Base-by-base conservation (phyloP, 2,113 vertebrate genomes). In the Nothoprocta perdicaria region DNA sequence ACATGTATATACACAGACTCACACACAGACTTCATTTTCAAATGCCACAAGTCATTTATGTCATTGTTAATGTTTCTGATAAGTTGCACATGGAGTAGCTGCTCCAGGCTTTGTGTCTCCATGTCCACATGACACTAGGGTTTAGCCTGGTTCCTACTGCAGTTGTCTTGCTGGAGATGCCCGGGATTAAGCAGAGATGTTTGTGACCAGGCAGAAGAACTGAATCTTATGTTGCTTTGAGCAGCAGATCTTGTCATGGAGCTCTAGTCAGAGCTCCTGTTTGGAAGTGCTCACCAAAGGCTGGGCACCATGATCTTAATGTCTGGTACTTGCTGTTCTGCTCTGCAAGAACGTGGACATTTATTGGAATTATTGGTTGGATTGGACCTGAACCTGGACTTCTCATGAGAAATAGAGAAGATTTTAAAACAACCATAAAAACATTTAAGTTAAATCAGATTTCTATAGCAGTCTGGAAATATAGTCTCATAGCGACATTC, bases 11-110 rank as follows among this genome's bases (percentile, higher is more conserved):
- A 23, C 22, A 26, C 1, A 2, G 63, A 12, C 55, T 31, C 57
- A 33, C 57, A 85, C 75, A 85, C 78, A 83, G 29, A 22, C 57
- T 67, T 80, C 48, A 48, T 79, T 94, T 94, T 76, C 92, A 93
- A 88, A 83, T 89, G 86, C 80, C 91, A 92, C 88, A 85, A 90
- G 81, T 91, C 50, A 80, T 93, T 92, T 83, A n/a, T 87, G 15
- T 92, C 89, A 77, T 63, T 74, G 82, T 33, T 95, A 95, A 94
- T 93, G 91, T 92, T 72, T 92, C 80, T 78, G 91, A 83, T 79
- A 88, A 91, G 76, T 88, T 94, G 62, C 88, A 86, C 27, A 27
- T 80, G 84, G 79, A 4, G 1, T 24, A 1, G 0, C 84, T 58
- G 71, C 95, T 86, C 76, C 81, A 86, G 94, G 81, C 69, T 93